Conservation (phyloP, 2,888 invertebrate genomes). For the Hoplodrina ambigua region DNA sequence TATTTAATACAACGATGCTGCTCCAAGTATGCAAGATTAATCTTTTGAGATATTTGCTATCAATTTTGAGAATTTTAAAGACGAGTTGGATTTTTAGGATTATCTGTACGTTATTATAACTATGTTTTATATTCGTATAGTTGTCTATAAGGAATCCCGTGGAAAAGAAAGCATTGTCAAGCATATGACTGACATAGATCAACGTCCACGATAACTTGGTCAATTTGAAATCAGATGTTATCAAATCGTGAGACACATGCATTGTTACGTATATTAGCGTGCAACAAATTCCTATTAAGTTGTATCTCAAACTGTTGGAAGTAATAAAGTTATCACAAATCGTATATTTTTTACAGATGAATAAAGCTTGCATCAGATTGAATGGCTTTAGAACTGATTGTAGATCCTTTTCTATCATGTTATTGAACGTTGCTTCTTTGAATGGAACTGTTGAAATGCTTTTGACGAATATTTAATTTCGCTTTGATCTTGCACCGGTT, state of each 20-base stretch:
- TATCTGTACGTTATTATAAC: neutral
- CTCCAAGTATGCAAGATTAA: neutral
- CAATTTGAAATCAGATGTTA: neutral
- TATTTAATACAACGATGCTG: neutral
- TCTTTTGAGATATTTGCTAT: neutral
- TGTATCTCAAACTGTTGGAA: neutral
- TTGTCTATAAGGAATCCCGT: neutral
- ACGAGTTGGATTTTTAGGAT: neutral
- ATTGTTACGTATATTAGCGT: neutral
- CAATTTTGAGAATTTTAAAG: neutral
- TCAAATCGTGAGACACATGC: neutral
- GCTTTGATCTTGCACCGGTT: neutral
- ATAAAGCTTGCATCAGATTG: neutral
- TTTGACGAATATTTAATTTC: neutral
- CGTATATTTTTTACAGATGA: constrained; percentile 2
- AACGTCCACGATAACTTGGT: neutral
- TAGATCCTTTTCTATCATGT: constrained; percentile 6
- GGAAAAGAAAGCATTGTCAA: neutral
- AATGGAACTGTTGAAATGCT: neutral
- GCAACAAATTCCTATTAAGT: neutral
- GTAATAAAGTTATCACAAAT: constrained; percentile 3
- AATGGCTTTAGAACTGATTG: constrained; percentile 1
- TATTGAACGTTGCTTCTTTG: constrained; percentile 1
- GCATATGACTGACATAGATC: neutral
- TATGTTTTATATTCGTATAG: neutral